phyloP scores from a whole-genome alignment of 2,797 vertebrate species.

The Moxostoma hubbsi region DNA sequence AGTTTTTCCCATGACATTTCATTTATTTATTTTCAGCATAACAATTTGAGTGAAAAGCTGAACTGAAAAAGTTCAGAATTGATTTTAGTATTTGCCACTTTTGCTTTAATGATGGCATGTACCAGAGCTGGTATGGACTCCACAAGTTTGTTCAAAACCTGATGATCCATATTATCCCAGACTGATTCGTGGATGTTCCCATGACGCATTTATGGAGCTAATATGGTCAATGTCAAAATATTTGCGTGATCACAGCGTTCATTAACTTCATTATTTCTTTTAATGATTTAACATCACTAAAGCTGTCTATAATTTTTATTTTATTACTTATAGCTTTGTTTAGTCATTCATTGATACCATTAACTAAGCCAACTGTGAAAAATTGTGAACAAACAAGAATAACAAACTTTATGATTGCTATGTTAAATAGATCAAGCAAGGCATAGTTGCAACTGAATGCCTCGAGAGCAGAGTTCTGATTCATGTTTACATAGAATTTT shows the following conservation, averaged over 20 bases:
- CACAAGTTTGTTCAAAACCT: too few relatives aligned
- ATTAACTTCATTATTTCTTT: not conserved
- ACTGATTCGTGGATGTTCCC: too few relatives aligned
- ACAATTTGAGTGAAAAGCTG: too few relatives aligned
- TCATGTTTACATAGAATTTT: not conserved
- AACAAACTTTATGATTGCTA: not conserved
- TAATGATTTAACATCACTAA: not conserved
- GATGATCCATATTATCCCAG: too few relatives aligned
- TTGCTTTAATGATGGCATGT: too few relatives aligned
- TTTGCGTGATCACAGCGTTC: not conserved
- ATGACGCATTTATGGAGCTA: too few relatives aligned
- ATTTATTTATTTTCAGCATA: too few relatives aligned
- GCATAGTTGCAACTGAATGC: not conserved
- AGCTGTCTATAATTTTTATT: not conserved
- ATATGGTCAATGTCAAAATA: too few relatives aligned
- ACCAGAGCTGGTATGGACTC: too few relatives aligned
- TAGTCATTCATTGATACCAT: not conserved
- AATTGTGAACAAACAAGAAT: not conserved
- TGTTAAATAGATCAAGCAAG: not conserved
- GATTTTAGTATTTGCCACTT: too few relatives aligned
- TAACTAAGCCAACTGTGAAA: conserved; percentile 1
- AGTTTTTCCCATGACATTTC: too few relatives aligned
- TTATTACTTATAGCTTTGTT: not conserved
- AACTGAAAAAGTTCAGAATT: too few relatives aligned
- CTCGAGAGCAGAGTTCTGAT: not conserved